A percentile compares a stretch with the other conserved stretches of the same genome.
These are phyloP conservation scores for Silurus meridionalis DNA, from an alignment of 2,113 vertebrate genomes.

Conservation along the genomic window DNA sequence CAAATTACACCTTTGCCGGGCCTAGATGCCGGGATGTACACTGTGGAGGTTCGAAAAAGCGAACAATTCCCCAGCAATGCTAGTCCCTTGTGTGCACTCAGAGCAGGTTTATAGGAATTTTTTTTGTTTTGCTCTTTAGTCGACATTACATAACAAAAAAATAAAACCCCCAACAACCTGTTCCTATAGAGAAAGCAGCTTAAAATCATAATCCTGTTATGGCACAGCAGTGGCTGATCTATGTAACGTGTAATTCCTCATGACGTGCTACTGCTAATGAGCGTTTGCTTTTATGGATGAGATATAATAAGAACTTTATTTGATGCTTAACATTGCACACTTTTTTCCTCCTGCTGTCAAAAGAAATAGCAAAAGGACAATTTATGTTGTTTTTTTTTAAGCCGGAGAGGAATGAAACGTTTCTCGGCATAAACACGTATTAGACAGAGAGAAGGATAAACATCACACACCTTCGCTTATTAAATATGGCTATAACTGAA, in stretches of 20 bases:
- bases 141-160: not conserved
- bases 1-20: not conserved
- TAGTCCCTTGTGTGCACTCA: not conserved
- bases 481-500: not conserved
- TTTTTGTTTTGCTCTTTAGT: not conserved
- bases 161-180: not conserved
- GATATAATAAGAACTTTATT: slow-evolving; percentile 14
- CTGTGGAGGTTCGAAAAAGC: not conserved
- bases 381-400: not conserved
- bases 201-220: slow-evolving; percentile 18
- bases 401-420: not conserved
- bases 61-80: not conserved
- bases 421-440: not conserved
- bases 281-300: slow-evolving; percentile 19
- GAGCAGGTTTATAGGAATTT: not conserved
- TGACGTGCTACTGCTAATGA: slow-evolving; percentile 20
- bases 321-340: not conserved
- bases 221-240: not conserved
- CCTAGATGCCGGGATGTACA: not conserved
- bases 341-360: not conserved
- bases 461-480: not conserved
- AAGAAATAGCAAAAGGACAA: not conserved
- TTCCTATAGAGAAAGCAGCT: not conserved
- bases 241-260: slow-evolving; percentile 23
- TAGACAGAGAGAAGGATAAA: not conserved